Percentiles rank a stretch among this genome's conserved stretches.
phyloP scores from a whole-genome alignment of 2,113 vertebrate species.

The Hypomesus transpacificus region DNA sequence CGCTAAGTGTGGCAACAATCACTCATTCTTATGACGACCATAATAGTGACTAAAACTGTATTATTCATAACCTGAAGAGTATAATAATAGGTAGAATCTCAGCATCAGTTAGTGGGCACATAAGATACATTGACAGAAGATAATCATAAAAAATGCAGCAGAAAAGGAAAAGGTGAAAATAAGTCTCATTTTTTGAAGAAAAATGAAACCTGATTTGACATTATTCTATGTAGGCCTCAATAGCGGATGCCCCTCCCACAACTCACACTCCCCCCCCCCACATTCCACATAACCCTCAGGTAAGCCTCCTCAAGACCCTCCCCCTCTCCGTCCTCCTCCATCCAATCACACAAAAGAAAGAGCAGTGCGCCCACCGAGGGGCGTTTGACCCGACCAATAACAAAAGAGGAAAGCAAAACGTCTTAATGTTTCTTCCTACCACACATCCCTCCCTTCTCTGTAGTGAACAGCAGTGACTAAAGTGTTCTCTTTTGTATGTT shows the following conservation, averaged over 20 bases:
- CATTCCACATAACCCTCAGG: constrained; percentile 10
- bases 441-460: constrained; percentile 44
- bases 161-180: constrained; percentile 63
- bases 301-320: constrained; percentile 27
- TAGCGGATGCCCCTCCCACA: constrained; percentile 34
- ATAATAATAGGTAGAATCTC: constrained; percentile 65
- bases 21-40: constrained; percentile 70
- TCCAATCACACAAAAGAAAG: constrained; percentile 16
- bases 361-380: constrained; percentile 25
- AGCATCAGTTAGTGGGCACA: constrained; percentile 64
- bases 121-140: constrained; percentile 65
- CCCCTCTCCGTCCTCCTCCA: neutral
- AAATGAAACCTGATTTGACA: constrained; percentile 62
- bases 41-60: constrained; percentile 67
- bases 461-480: constrained; percentile 62
- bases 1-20: constrained; percentile 71
- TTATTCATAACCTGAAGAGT: constrained; percentile 61
- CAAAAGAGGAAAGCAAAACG: constrained; percentile 20
- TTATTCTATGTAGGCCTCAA: constrained; percentile 60
- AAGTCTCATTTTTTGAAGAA: constrained; percentile 52
- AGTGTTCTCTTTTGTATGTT: constrained; percentile 44
- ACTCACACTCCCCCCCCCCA: constrained; percentile 4
- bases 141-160: constrained; percentile 56
- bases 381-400: constrained; percentile 39
- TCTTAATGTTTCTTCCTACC: constrained; percentile 57